A percentile compares a stretch with the other conserved stretches of the same genome.
phyloP scores from a whole-genome alignment of 2,113 vertebrate species.

The Bubo scandiacus region DNA sequence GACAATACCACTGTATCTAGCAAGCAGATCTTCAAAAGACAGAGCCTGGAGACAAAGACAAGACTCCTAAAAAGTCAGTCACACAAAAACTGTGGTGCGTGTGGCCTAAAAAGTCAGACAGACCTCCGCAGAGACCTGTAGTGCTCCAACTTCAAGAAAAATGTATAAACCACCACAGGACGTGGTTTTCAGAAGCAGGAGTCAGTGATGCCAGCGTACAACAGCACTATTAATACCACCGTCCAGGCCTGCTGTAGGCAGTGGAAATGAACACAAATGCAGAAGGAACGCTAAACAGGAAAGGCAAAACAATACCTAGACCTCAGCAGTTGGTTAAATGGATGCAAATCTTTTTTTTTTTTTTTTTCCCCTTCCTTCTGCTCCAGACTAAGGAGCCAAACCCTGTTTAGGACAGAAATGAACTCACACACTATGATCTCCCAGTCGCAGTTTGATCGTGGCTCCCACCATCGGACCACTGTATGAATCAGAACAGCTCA shows the following conservation, averaged over 20 bases:
- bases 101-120: neutral
- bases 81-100: neutral
- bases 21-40: neutral
- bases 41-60: neutral
- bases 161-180: neutral
- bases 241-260: neutral
- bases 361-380: neutral
- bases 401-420: neutral
- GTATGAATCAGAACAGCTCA: neutral
- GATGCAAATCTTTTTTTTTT: neutral
- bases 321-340: neutral
- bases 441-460: neutral
- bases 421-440: neutral
- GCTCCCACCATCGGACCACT: neutral
- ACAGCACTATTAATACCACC: neutral
- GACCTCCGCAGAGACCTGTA: neutral
- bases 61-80: neutral
- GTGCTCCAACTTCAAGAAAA: neutral
- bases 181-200: neutral
- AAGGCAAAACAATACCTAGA: conserved; percentile 8
- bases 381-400: neutral
- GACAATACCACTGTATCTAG: neutral
- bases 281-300: neutral
- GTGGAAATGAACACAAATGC: neutral
- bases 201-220: neutral